A percentile compares a stretch with the other conserved stretches of the same genome.
phyloP scores from a whole-genome alignment of 2,797 vertebrate genomes.

The Myotis pilosus region DNA sequence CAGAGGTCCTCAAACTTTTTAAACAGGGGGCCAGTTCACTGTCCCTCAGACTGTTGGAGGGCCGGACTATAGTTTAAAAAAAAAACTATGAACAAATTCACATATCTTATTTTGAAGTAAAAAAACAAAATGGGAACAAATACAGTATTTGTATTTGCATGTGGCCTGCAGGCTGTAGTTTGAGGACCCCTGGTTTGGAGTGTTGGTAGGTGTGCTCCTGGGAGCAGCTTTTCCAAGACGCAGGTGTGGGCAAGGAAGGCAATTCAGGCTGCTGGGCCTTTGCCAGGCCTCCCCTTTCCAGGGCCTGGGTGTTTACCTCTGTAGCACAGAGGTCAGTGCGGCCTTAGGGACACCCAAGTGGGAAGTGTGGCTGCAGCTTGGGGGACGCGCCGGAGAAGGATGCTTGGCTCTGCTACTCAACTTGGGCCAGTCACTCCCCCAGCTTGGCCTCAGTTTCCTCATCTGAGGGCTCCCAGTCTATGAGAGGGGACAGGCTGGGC shows the following conservation, averaged over 20 bases:
- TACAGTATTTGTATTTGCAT: no score
- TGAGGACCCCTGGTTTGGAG: constrained; percentile 42
- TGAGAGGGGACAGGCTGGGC: no score
- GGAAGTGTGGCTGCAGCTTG: background rate
- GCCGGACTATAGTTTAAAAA: no score
- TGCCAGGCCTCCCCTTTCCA: background rate
- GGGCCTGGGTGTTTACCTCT: background rate
- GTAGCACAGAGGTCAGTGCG: background rate
- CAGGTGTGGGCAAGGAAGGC: background rate
- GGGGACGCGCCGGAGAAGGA: background rate
- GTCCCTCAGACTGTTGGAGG: no score
- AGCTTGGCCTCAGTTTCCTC: background rate
- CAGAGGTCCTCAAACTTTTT: no score
- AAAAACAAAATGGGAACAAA: no score
- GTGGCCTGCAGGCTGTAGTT: no score
- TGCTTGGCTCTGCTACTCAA: background rate
- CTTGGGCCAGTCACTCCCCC: background rate
- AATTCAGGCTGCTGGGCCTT: background rate
- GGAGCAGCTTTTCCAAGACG: background rate
- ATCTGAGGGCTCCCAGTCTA: background rate
- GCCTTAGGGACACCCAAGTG: fast-evolving
- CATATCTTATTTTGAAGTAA: no score
- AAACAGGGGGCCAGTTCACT: no score
- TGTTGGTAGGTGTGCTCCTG: background rate
- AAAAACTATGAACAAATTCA: no score